phyloP scores from a whole-genome alignment of 1,140 invertebrate species.

The Tetramorium alpestre region DNA sequence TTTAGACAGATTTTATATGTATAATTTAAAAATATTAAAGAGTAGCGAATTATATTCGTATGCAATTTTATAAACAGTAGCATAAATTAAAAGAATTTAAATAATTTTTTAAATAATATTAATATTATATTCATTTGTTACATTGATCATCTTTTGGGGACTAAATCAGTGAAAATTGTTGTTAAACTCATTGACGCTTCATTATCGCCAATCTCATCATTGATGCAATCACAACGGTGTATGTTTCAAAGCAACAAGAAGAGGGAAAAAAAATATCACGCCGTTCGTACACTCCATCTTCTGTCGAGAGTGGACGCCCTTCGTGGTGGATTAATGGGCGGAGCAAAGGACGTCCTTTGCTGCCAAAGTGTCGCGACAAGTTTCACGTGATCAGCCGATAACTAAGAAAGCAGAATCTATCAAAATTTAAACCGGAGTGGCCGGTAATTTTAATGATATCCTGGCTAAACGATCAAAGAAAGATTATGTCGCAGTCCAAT shows the following conservation, averaged over 20 bases:
- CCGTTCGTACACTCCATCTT: constrained; percentile 50
- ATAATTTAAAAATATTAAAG: not conserved
- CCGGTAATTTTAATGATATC: not conserved
- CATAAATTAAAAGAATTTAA: not conserved
- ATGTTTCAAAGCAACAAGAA: constrained; percentile 1
- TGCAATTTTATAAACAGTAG: not conserved
- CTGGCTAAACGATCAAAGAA: not conserved
- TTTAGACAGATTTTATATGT: not conserved
- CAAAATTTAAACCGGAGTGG: not conserved
- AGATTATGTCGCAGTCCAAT: not conserved
- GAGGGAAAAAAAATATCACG: constrained; percentile 61
- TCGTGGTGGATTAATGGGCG: constrained; percentile 64
- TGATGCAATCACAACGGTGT: not conserved
- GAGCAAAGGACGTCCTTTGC: constrained; percentile 59
- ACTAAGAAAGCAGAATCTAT: not conserved
- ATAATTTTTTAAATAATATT: not conserved
- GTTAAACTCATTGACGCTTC: not conserved
- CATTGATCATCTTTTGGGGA: not conserved
- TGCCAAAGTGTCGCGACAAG: constrained; percentile 46
- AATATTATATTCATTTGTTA: not conserved
- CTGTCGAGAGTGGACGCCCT: constrained; percentile 58
- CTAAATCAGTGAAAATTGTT: not conserved
- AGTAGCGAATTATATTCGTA: not conserved
- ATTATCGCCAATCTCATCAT: not conserved
- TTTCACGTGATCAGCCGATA: not conserved